Percentiles rank a stretch among this genome's conserved stretches.
Evolutionary conservation across 2,797 vertebrate genomes (phyloP).

Genomic region (Enteromius anoplus): DNA sequence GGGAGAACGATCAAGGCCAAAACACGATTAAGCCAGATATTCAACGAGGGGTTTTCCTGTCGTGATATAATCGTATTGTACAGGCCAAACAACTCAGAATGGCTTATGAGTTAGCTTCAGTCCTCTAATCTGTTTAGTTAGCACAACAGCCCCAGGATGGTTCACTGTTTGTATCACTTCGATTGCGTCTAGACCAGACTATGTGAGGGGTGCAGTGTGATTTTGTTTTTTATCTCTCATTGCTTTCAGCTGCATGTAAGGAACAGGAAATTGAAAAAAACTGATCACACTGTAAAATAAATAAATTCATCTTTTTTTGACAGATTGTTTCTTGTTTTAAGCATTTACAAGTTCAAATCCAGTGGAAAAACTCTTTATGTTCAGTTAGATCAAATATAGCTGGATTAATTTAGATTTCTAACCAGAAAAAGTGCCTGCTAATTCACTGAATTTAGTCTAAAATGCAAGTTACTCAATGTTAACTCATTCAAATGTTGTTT

Average conservation of each 20-base stretch:
- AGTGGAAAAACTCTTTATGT: not conserved
- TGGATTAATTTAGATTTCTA: not conserved
- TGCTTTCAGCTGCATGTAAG: not conserved
- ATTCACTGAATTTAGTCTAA: not conserved
- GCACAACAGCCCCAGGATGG: not conserved
- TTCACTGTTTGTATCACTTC: not conserved
- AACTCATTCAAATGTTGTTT: not conserved
- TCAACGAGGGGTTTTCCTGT: slow-evolving; percentile 14
- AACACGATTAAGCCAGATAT: slow-evolving; percentile 62
- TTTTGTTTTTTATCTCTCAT: not conserved
- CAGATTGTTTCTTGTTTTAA: not conserved
- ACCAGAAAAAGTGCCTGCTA: not conserved
- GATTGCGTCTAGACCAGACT: not conserved
- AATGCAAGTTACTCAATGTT: not conserved
- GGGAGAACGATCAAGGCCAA: slow-evolving; percentile 69
- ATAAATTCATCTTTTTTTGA: not conserved
- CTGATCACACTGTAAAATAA: not conserved
- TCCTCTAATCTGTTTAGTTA: not conserved
- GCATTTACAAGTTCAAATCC: not conserved
- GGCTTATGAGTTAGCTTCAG: slow-evolving; percentile 9
- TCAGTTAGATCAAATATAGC: not conserved
- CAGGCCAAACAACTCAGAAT: not conserved
- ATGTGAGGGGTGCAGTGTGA: not conserved
- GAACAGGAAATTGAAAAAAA: not conserved
- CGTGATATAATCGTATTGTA: not conserved